Evolutionary conservation across 2,888 invertebrate species (phyloP), one percentile per base, ranked within the genome.

Genomic region (Sphaerophoria rueppellii): DNA sequence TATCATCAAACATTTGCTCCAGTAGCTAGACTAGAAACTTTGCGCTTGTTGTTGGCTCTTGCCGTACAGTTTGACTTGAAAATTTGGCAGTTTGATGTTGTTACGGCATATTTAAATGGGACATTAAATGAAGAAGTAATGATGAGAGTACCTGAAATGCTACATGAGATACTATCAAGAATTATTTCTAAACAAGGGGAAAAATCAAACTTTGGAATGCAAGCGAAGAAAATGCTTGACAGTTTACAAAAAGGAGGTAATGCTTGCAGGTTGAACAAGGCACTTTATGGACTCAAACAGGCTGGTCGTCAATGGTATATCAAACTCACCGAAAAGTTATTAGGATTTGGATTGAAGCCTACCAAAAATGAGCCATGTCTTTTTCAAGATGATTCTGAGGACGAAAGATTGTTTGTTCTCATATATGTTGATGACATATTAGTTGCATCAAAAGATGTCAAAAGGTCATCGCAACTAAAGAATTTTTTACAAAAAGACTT

Each of bases 361-460:
- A 69, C 65, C 12, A 52, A 16, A 48, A 80, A 61, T 73, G 63
- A 85, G 32, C 77, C 74, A 48, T 85, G 85, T 46, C 65, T 81
- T 48, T 86, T 85, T 72, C 63, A 61, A 24, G 46, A 73, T 14
- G n/a, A 78, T 6, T 14, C 24, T 54, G 32, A 46, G 12, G 14
- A 43, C n/a, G 48, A 58, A 34, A 37, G 40, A 14, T 14, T 82
- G 40, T 71, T 78, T 9, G 55, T 82, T 4, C 34, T 75, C 7
- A 48, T 86, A 11, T 76, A 80, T 80, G 65, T 77, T 3, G 73
- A 76, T 4, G 82, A 86, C 43, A 63, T 86, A 37, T 34, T 82
- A 7, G 52, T 82, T 65, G 78, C 86, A 46, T 60, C 76, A 9
- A 37, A 34, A 14, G 43, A 73, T 43, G 35, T 55, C 54, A 46